Conservation (phyloP, 2,888 invertebrate species). For the Ischnura elegans region DNA sequence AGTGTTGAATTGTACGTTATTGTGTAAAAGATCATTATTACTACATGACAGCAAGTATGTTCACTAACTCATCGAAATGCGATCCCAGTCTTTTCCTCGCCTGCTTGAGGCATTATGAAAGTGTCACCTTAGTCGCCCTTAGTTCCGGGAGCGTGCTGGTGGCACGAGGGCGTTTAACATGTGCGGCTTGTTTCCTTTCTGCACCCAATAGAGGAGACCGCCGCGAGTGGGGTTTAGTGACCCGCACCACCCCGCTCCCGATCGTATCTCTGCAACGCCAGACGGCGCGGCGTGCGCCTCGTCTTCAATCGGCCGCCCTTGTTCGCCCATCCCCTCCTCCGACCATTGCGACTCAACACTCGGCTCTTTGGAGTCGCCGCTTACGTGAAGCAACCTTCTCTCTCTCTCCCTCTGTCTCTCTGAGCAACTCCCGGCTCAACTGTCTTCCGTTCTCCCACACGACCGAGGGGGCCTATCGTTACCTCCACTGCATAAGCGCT, state of each 20-base stretch:
- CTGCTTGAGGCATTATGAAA: too few species aligned
- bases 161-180: background rate
- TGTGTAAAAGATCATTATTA: too few species aligned
- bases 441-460: too few species aligned
- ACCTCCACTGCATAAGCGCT: too few species aligned
- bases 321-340: background rate
- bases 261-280: background rate
- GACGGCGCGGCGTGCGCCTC: background rate
- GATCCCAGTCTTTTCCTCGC: too few species aligned
- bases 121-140: background rate
- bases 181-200: background rate
- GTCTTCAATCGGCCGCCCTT: background rate
- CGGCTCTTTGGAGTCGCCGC: background rate
- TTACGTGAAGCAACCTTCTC: background rate
- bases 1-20: too few species aligned
- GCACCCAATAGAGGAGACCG: constrained; percentile 1
- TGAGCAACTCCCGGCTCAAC: too few species aligned
- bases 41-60: too few species aligned
- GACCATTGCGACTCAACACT: background rate
- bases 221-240: background rate
- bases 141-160: background rate
- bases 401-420: background rate
- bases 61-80: too few species aligned
- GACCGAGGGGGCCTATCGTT: too few species aligned
- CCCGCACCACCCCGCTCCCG: background rate